These are phyloP conservation scores for Cinclus cinclus DNA, from an alignment of 2,113 vertebrate genomes.

Conservation along the genomic window DNA sequence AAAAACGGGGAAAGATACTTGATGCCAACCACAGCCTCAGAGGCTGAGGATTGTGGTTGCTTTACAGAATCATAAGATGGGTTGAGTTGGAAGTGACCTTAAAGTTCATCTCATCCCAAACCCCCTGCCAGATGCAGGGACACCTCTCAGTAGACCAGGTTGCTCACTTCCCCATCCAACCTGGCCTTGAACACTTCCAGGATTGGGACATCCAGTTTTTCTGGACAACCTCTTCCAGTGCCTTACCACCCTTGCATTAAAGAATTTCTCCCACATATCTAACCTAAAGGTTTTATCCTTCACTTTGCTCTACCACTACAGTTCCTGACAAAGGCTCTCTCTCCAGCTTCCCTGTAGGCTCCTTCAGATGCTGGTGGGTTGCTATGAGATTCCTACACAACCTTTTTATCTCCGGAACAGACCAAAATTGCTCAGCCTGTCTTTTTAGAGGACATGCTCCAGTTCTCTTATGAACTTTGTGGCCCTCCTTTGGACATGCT, in stretches of 20 bases:
- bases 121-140: neutral
- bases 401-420: neutral
- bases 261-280: neutral
- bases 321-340: neutral
- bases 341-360: neutral
- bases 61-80: neutral
- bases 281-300: neutral
- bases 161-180: neutral
- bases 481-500: neutral
- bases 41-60: rapidly evolving
- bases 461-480: too few relatives aligned
- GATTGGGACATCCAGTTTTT: neutral
- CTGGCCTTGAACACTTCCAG: neutral
- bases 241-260: neutral
- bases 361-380: neutral
- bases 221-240: neutral
- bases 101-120: neutral
- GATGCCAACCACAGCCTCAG: neutral
- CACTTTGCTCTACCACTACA: neutral
- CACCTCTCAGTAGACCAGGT: neutral
- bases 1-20: neutral
- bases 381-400: rapidly evolving
- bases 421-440: neutral
- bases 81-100: neutral
- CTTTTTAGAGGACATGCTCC: neutral